phyloP scores from a whole-genome alignment of 2,888 invertebrate species.

The Gisinianus flammeolus region DNA sequence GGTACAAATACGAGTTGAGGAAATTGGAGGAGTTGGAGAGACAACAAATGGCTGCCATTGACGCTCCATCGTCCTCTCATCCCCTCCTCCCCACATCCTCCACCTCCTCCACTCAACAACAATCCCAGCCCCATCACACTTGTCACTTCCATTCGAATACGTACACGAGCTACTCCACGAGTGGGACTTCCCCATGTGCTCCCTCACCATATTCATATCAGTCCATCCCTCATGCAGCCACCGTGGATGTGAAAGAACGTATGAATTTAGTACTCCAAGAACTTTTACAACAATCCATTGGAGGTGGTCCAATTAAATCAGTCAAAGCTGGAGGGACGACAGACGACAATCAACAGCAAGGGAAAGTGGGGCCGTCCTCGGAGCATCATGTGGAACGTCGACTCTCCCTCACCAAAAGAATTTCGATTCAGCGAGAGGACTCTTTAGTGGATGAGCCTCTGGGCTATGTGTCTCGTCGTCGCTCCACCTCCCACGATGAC shows the following conservation, averaged over 20 bases:
- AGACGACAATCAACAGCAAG: not conserved
- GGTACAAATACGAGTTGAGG: slow-evolving; percentile 86
- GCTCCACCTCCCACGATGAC: slow-evolving; percentile 57
- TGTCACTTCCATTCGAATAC: slow-evolving; percentile 36
- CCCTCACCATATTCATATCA: slow-evolving; percentile 45
- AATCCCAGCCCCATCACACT: slow-evolving; percentile 25
- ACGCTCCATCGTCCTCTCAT: slow-evolving; percentile 29
- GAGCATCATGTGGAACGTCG: slow-evolving; percentile 43
- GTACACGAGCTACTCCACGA: slow-evolving; percentile 59
- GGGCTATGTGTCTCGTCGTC: slow-evolving; percentile 57
- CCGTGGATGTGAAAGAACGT: slow-evolving; percentile 74
- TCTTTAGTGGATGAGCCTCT: slow-evolving; percentile 58
- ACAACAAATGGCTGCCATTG: slow-evolving; percentile 59
- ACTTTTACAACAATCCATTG: slow-evolving; percentile 71
- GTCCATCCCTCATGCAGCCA: slow-evolving; percentile 54
- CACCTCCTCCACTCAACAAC: slow-evolving; percentile 47
- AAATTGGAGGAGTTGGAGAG: slow-evolving; percentile 86
- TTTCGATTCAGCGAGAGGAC: slow-evolving; percentile 54
- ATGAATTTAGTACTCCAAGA: slow-evolving; percentile 82
- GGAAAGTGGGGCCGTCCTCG: not conserved
- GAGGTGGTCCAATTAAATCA: not conserved
- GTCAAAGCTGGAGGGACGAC: not conserved
- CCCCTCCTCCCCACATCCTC: slow-evolving; percentile 35
- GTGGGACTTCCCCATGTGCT: slow-evolving; percentile 33
- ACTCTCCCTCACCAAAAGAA: slow-evolving; percentile 55